These are phyloP conservation scores for Apodemus agrarius DNA, from an alignment of 2,797 vertebrate species.

Conservation along the genomic window DNA sequence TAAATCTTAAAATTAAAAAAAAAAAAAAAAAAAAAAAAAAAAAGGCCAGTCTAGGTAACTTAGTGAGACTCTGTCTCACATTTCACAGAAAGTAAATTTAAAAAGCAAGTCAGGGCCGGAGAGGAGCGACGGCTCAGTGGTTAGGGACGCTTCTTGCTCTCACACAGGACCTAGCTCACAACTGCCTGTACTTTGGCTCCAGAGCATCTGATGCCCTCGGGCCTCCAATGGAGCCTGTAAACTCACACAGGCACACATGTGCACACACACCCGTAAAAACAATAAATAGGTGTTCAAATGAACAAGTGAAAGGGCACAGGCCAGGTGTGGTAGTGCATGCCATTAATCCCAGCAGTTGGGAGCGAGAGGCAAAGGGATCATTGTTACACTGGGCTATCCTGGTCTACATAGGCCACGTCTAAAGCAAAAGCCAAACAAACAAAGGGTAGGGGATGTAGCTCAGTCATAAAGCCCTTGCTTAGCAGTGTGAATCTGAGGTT, in stretches of 20 bases:
- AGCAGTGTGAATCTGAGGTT: background rate
- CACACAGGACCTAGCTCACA: background rate
- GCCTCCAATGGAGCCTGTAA: no score
- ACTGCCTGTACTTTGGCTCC: no score
- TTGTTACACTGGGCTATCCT: no score
- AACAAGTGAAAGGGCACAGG: background rate
- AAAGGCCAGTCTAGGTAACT: background rate
- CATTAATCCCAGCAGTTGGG: background rate
- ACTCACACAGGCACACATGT: background rate
- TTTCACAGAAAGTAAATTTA: background rate
- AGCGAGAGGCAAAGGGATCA: background rate
- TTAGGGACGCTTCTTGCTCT: background rate
- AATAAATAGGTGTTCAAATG: background rate
- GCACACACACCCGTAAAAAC: no score
- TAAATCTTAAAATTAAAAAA: no score
- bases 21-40: no score
- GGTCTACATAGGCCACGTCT: background rate
- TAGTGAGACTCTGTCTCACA: background rate
- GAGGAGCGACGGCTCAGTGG: background rate
- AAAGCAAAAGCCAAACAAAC: background rate
- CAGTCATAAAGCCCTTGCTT: background rate
- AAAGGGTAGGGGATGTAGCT: background rate
- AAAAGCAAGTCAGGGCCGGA: background rate
- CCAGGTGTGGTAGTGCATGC: background rate
- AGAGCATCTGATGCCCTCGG: background rate